A percentile compares a stretch with the other conserved stretches of the same genome.
Conservation (phyloP, 2,113 vertebrate species). For the Stigmatopora argus region DNA sequence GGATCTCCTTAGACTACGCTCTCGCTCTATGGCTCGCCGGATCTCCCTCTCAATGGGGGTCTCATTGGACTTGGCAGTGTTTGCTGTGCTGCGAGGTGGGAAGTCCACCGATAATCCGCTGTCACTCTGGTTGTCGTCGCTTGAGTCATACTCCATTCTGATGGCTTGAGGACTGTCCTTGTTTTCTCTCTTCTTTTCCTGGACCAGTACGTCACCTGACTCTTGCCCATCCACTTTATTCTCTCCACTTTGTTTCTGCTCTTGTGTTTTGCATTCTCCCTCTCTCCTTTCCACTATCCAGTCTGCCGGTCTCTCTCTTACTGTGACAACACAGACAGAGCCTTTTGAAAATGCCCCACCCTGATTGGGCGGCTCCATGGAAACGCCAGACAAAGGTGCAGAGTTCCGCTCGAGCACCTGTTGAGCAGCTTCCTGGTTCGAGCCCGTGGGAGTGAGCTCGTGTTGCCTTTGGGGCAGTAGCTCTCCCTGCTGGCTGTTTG, state of each 20-base stretch:
- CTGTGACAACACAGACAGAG: conserved; percentile 40
- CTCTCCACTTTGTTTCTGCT: conserved; percentile 32
- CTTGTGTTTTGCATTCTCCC: conserved; percentile 48
- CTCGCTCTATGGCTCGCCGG: conserved; percentile 75
- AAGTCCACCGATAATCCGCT: conserved; percentile 60
- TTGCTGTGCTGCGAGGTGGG: conserved; percentile 45
- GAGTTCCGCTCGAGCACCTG: conserved; percentile 63
- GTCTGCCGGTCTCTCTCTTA: conserved; percentile 37
- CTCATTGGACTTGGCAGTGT: conserved; percentile 56
- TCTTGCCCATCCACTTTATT: conserved; percentile 17
- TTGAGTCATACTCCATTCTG: conserved; percentile 59
- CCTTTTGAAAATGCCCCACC: conserved; percentile 34
- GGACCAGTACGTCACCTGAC: conserved; percentile 5
- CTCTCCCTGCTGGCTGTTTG: conserved; percentile 56
- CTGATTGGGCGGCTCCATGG: conserved; percentile 59
- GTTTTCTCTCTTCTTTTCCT: conserved; percentile 6
- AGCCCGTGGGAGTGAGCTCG: conserved; percentile 21
- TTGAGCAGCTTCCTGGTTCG: conserved; percentile 64
- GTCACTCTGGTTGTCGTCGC: conserved; percentile 61
- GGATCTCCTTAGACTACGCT: conserved; percentile 82
- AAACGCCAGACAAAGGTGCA: conserved; percentile 66
- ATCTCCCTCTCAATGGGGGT: conserved; percentile 88
- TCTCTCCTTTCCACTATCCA: conserved; percentile 43
- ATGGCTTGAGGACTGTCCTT: conserved; percentile 12
- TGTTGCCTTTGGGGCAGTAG: conserved; percentile 24